Evolutionary conservation across 2,113 vertebrate species (phyloP).

Genomic region (Oceanites oceanicus): DNA sequence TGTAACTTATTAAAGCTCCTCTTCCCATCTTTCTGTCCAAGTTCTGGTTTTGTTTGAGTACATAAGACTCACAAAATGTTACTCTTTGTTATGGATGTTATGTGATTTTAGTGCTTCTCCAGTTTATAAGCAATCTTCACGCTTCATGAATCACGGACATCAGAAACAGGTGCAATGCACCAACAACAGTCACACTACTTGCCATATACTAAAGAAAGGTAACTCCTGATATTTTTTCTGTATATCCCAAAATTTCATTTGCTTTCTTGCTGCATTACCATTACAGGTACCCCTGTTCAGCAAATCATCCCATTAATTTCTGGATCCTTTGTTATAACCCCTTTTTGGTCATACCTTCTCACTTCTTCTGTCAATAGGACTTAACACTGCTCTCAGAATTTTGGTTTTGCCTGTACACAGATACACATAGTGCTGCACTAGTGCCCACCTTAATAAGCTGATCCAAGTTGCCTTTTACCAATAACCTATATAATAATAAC

Average conservation of each 20-base stretch:
- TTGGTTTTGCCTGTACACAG: neutral
- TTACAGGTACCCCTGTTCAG: neutral
- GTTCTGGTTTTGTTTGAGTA: neutral
- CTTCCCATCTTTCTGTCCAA: neutral
- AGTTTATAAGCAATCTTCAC: neutral
- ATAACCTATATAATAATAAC: neutral
- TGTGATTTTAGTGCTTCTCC: neutral
- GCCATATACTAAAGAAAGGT: neutral
- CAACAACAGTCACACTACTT: neutral
- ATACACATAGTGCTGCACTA: neutral
- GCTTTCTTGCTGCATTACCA: neutral
- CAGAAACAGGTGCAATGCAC: neutral
- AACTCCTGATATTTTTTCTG: neutral
- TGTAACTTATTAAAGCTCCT: neutral
- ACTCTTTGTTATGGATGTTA: neutral
- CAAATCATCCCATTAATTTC: neutral
- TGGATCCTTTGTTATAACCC: neutral
- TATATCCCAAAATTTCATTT: neutral
- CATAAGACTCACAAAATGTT: neutral
- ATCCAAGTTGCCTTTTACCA: neutral
- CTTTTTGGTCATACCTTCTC: neutral
- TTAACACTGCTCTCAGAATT: neutral
- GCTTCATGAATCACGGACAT: neutral
- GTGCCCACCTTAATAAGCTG: neutral
- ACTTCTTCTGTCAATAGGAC: neutral